Percentiles rank a stretch among this genome's conserved stretches.
phyloP scores from a whole-genome alignment of 2,113 vertebrate genomes.

The Monopterus albus region DNA sequence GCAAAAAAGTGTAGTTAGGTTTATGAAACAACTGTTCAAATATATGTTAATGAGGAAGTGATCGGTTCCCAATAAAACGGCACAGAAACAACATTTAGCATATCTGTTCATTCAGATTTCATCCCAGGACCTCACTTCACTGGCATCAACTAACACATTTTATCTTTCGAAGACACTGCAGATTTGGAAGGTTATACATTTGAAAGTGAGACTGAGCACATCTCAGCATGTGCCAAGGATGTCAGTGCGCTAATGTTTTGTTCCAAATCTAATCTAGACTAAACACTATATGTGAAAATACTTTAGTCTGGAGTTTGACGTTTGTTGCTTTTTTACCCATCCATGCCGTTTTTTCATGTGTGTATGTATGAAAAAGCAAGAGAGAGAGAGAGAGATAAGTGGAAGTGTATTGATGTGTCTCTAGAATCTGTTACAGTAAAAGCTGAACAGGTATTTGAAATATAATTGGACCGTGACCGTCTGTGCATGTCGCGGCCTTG shows the following conservation, averaged over 20 bases:
- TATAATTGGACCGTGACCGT: constrained; percentile 3
- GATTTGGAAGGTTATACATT: too few species aligned
- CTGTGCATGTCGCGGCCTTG: not conserved
- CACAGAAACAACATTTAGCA: not conserved
- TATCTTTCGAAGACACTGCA: too few species aligned
- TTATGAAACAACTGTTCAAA: not conserved
- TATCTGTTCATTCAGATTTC: not conserved
- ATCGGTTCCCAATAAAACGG: not conserved
- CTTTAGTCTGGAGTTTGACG: not conserved
- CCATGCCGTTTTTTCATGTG: not conserved
- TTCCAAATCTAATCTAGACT: too few species aligned
- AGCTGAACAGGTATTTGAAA: constrained; percentile 22
- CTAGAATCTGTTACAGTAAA: not conserved
- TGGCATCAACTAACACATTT: too few species aligned
- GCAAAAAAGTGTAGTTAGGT: not conserved
- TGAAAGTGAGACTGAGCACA: too few species aligned
- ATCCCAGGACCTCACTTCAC: too few species aligned
- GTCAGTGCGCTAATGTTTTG: too few species aligned
- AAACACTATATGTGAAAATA: too few species aligned
- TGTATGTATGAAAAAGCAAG: not conserved
- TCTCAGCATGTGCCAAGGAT: too few species aligned
- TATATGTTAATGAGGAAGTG: not conserved
- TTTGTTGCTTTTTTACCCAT: not conserved
- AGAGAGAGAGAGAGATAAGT: not conserved
- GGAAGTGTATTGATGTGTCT: constrained; percentile 3